phyloP scores from a whole-genome alignment of 2,888 invertebrate genomes.

The Ceriagrion tenellum region DNA sequence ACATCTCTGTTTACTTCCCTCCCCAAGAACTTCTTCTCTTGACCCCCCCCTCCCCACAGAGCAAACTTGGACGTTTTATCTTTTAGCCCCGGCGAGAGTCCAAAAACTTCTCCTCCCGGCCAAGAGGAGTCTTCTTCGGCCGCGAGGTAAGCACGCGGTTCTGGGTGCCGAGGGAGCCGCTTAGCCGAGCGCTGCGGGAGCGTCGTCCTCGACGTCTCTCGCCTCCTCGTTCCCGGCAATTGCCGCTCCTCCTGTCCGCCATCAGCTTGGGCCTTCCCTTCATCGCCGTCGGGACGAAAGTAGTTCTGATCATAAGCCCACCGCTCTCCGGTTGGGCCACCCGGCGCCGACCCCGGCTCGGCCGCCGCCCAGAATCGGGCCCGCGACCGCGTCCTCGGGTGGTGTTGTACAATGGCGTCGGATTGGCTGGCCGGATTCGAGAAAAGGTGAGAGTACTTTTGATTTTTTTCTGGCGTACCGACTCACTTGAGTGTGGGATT shows the following conservation, averaged over 20 bases:
- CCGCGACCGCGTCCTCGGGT: neutral
- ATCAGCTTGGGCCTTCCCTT: no score
- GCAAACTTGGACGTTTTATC: no score
- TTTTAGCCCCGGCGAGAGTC: neutral
- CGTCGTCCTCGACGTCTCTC: neutral
- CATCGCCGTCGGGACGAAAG: no score
- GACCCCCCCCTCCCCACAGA: neutral
- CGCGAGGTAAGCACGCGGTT: neutral
- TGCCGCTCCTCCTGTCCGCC: no score
- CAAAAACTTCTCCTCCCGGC: neutral
- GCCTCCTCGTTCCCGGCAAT: neutral
- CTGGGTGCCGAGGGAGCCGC: neutral
- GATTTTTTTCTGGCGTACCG: no score
- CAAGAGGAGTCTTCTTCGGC: neutral
- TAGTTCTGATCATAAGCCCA: neutral
- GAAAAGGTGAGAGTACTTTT: neutral
- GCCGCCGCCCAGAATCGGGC: neutral
- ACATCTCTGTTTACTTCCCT: neutral
- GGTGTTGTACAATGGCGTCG: conserved; percentile 25
- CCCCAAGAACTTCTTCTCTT: neutral
- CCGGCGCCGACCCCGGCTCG: neutral
- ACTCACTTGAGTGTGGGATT: no score
- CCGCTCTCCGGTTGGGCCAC: neutral
- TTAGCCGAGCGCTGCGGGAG: neutral
- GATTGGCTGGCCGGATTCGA: conserved; percentile 39